A percentile compares a stretch with the other conserved stretches of the same genome.
Conservation (phyloP, 2,113 vertebrate genomes). For the Bagarius yarrelli region DNA sequence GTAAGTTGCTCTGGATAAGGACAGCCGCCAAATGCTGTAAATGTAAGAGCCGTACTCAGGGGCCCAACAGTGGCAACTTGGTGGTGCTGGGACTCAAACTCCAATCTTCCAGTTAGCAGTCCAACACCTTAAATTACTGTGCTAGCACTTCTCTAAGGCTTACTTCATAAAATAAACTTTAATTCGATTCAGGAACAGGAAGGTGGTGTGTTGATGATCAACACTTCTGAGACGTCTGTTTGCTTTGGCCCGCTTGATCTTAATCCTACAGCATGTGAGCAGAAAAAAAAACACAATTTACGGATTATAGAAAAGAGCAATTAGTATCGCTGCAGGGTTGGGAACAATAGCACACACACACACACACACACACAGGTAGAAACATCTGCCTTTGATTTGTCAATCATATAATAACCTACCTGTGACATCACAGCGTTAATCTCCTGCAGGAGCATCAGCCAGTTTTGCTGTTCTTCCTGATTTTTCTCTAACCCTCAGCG, state of each 20-base stretch:
- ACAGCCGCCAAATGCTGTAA: too few species aligned
- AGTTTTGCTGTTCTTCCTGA: neutral
- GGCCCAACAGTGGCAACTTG: too few species aligned
- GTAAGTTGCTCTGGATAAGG: too few species aligned
- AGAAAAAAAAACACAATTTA: conserved; percentile 71
- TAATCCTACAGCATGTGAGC: conserved; percentile 58
- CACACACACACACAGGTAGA: conserved; percentile 45
- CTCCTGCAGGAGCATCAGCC: conserved; percentile 12
- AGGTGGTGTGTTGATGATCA: conserved; percentile 55
- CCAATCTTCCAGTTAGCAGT: too few species aligned
- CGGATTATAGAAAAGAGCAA: conserved; percentile 70
- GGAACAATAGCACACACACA: neutral
- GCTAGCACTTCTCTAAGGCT: neutral
- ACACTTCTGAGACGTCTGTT: conserved; percentile 62
- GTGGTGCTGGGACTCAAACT: too few species aligned
- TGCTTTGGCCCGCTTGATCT: conserved; percentile 63
- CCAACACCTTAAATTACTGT: too few species aligned
- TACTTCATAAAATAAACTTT: neutral
- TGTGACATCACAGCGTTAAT: conserved; percentile 61
- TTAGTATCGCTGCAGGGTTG: conserved; percentile 54
- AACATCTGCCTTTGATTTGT: conserved; percentile 72
- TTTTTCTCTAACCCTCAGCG: conserved; percentile 37
- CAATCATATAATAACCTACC: conserved; percentile 55
- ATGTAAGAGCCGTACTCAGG: too few species aligned
- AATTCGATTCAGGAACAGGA: neutral